Base-by-base conservation (phyloP, 2,113 vertebrate genomes). In the Microcebus murinus region DNA sequence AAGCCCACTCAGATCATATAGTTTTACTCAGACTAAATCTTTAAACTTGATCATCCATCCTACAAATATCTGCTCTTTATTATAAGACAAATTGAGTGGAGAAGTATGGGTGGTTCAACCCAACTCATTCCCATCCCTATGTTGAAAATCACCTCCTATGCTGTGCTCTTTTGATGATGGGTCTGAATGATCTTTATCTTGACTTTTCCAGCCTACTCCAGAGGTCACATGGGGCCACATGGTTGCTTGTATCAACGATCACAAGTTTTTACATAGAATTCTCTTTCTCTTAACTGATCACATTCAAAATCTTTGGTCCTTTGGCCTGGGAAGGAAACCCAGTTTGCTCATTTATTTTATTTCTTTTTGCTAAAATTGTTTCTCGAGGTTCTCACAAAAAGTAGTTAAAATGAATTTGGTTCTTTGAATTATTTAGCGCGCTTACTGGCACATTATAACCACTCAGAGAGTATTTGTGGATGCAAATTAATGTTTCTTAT, bases 181-280 rank as follows among this genome's bases (percentile, higher is more conserved):
- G 27, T 65, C 71, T 11, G 42, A 39, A 45, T 2, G 1, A 29
- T 5, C 50, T 76, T 27, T 27, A n/a, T 11, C 79, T 71, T 45
- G 48, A 74, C 50, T 67, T 4, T 79, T 76, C 18, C 4, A 63
- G 71, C 23, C 8, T 36, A 3, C 48, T 70, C 20, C 25, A 67
- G 55, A 85, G 81, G 50, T n/a, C 25, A 29, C 36, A 9, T 0
- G 0, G 27, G 34, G 45, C 29, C 1, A 10, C 2, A 6, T 4
- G 55, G 57, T 14, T 34, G 63, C 57, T 29, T 17, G 36, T 21
- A 48, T n/a, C 52, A 12, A 15, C 2, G 4, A 1, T 70, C 31
- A 65, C n/a, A 39, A 67, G 50, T n/a, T 70, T 82, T n/a, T 34
- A 10, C 36, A 8, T 21, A 23, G n/a, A 80, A 48, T 80, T 92